Base-by-base conservation (phyloP, 30 jellyfish, hydroid and myxozoan species). In the Rhopilema esculentum region DNA sequence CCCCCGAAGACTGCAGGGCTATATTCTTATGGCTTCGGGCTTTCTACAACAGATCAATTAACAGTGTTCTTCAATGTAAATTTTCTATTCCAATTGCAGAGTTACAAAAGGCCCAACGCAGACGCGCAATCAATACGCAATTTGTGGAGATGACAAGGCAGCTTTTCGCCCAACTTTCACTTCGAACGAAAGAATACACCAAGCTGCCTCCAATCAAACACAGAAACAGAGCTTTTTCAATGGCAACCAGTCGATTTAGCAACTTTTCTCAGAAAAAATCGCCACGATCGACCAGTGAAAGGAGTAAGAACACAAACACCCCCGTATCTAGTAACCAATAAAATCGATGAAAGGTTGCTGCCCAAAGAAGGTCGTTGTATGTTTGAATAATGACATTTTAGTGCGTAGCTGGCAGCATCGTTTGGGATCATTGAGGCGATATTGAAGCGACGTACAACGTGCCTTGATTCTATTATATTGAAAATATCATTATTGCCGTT, bases 191-290 rank as follows among this genome's bases (percentile, higher is more conserved):
- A 33, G 83, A 85, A 12, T 85, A 85, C 48, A 52, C 93, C 12
- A 85, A 64, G 66, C 31, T 85, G 67, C 93, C 93, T 9, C 93
- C 93, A 57, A 85, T 85, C 72, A 70, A 63, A 51, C 64, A 48
- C 72, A 83, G 71, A 69, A 69, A 84, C 24, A 77, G 86, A 49
- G 91, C 66, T 29, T 20, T 65, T 27, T 67, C 90, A 18, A 80
- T 32, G 76, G 66, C 77, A 49, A 67, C 63, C 26, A 82, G 28
- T 50, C 70, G 53, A 31, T 66, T 74, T 69, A n/a, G 48, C 19
- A 29, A 31, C 1, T 8, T 30, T 66, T n/a, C 22, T 22, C 84
- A 33, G 53, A 33, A 18, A 2, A 31, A 1, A 31, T 40, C 57
- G 57, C 6, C 57, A 6, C 12, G 9, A 40, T 12, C 57, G 9